A percentile compares a stretch with the other conserved stretches of the same genome.
phyloP scores from a whole-genome alignment of 2,797 vertebrate genomes.

The Etheostoma nigrum region DNA sequence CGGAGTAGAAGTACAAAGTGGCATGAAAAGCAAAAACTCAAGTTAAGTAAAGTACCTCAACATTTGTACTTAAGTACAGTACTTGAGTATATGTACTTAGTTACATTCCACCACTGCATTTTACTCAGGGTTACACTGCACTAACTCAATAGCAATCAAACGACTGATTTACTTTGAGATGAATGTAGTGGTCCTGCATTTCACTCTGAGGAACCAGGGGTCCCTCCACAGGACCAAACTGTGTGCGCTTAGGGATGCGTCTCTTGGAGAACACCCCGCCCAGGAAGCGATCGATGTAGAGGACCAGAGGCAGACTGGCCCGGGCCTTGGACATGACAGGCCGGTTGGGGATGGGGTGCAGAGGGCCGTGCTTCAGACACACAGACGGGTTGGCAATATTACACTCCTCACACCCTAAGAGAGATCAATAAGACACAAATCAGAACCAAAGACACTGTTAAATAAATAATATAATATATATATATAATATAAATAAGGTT shows the following conservation, averaged over 20 bases:
- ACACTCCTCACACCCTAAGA: conserved; percentile 97
- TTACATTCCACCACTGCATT: too few relatives aligned
- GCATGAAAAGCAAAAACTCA: too few relatives aligned
- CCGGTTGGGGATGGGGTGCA: conserved; percentile 95
- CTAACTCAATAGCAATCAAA: too few relatives aligned
- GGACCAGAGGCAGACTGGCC: conserved; percentile 94
- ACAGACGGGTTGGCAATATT: conserved; percentile 91
- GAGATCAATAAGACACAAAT: not conserved
- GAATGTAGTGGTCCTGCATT: conserved; percentile 93
- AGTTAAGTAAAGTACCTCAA: too few relatives aligned
- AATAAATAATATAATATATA: too few relatives aligned
- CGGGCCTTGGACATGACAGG: conserved; percentile 94
- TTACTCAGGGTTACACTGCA: too few relatives aligned
- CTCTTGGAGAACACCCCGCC: conserved; percentile 96
- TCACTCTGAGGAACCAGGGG: conserved; percentile 89
- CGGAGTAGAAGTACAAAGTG: too few relatives aligned
- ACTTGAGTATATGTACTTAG: too few relatives aligned
- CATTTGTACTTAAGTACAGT: too few relatives aligned
- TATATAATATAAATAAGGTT: too few relatives aligned
- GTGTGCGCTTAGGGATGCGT: conserved; percentile 95
- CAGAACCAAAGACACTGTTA: not conserved
- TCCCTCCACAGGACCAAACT: conserved; percentile 97
- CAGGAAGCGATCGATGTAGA: conserved; percentile 95
- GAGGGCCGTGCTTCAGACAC: conserved; percentile 92
- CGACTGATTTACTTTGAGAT: conserved; percentile 88